Percentiles rank a stretch among this genome's conserved stretches.
Conservation (phyloP, 2,113 vertebrate genomes). For the Cairina moschata region DNA sequence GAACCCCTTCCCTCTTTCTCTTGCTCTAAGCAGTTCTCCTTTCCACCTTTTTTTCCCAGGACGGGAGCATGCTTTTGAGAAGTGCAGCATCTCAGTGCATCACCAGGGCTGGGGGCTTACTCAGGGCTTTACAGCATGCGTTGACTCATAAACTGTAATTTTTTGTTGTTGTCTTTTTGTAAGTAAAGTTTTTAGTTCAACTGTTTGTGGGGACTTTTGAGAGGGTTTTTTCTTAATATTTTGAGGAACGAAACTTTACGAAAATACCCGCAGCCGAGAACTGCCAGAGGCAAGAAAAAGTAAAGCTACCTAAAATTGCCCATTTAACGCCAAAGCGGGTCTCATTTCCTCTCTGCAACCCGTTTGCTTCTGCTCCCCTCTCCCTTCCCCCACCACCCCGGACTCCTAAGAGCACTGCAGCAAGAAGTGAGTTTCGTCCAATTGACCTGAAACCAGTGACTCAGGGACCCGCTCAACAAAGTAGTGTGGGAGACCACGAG, state of each 20-base stretch:
- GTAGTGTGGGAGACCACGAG: neutral
- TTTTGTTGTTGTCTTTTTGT: neutral
- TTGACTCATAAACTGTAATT: neutral
- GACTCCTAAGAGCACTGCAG: neutral
- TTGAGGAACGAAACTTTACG: constrained; percentile 59
- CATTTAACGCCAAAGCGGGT: neutral
- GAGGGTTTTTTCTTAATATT: neutral
- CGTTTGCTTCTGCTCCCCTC: neutral
- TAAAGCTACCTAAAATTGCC: neutral
- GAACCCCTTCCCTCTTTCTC: neutral
- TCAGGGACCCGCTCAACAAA: accelerated
- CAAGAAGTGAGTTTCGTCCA: neutral
- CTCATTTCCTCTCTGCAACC: neutral
- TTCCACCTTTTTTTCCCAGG: neutral
- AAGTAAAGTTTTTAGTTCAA: neutral
- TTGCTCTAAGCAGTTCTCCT: accelerated
- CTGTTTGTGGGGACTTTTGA: constrained; percentile 26
- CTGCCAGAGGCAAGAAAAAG: neutral
- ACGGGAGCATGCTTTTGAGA: neutral
- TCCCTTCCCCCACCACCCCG: neutral
- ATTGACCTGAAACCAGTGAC: neutral
- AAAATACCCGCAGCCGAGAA: constrained; percentile 49
- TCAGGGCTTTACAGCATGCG: accelerated
- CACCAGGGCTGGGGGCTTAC: neutral
- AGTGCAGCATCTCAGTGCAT: accelerated